phyloP scores from a whole-genome alignment of 2,797 vertebrate species.

The Microtus californicus region DNA sequence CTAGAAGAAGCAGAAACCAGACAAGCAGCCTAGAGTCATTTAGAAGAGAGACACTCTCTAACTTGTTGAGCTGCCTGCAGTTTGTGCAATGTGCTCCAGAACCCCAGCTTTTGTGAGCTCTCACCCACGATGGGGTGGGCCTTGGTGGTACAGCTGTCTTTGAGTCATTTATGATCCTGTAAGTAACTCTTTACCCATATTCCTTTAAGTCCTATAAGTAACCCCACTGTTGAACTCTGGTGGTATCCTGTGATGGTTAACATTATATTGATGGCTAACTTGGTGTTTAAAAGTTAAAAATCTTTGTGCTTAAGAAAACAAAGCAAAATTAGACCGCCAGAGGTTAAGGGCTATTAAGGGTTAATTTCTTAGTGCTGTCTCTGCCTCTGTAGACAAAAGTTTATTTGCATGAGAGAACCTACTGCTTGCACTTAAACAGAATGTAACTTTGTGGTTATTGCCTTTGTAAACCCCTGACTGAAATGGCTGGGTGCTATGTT shows the following conservation, averaged over 20 bases:
- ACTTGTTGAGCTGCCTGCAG: background rate
- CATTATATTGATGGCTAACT: background rate
- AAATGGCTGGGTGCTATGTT: background rate
- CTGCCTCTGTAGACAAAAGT: background rate
- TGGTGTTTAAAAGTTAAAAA: background rate
- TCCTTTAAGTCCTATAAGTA: background rate
- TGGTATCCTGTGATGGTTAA: background rate
- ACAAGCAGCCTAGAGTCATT: background rate
- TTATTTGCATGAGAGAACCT: background rate
- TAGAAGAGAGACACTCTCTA: background rate
- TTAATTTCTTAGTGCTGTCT: background rate
- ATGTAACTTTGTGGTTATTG: background rate
- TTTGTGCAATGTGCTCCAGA: background rate
- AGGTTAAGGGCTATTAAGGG: background rate
- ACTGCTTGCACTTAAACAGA: background rate
- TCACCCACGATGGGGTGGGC: background rate
- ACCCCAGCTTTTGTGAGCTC: background rate
- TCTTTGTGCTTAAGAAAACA: background rate
- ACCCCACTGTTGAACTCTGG: background rate
- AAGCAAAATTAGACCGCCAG: background rate
- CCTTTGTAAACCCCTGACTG: background rate
- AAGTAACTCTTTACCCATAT: background rate
- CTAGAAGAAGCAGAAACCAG: background rate
- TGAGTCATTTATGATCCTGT: background rate
- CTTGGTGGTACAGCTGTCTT: background rate